Base-by-base conservation (phyloP, 2,888 invertebrate species). In the Maniola hyperantus region DNA sequence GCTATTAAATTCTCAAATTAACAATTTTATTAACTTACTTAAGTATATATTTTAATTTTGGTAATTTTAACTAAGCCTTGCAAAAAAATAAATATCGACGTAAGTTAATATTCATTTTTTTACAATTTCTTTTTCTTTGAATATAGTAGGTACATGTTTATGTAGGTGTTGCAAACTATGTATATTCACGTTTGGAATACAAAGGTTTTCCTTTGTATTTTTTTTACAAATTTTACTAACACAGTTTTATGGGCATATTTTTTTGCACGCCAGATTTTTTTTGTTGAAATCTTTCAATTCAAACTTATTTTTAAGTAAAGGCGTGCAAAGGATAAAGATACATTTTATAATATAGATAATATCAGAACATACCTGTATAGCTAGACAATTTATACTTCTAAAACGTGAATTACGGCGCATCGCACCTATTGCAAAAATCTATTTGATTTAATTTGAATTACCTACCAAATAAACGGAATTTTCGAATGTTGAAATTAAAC, bases 351-450 rank as follows among this genome's bases (percentile, higher is more conserved):
- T 65, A 64, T 68, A 68, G 61, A 58, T 80, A 77, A 20, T 26
- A 81, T 18, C 46, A 81, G 77, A 83, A 75, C 74, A 75, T 85
- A 84, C 81, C 76, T 80, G 76, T 81, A 80, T 81, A 81, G 78
- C 8, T 81, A 82, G 80, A 78, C 76, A 70, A 77, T 85, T 83
- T 82, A 79, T 83, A 81, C 81, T 82, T 80, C 10, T 60, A 18
- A 60, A 34, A 36, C 36, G 13, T 36, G 50, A 18, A 50, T 11
- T 60, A 60, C 6, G 50, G 5, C 33, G 33, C 7, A 42, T 18
- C 1, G 6, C 42, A 20, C 34, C 8, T 4, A 26, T 26, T 8
- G 18, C 48, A 48, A 48, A 8, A 48, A 6, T n/a, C 6, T 18
- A 48, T 15, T 48, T 48, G 15, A 39, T 39, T 39, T 10, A 2